Base-by-base conservation (phyloP, 2,113 vertebrate species). In the Melozone crissalis region DNA sequence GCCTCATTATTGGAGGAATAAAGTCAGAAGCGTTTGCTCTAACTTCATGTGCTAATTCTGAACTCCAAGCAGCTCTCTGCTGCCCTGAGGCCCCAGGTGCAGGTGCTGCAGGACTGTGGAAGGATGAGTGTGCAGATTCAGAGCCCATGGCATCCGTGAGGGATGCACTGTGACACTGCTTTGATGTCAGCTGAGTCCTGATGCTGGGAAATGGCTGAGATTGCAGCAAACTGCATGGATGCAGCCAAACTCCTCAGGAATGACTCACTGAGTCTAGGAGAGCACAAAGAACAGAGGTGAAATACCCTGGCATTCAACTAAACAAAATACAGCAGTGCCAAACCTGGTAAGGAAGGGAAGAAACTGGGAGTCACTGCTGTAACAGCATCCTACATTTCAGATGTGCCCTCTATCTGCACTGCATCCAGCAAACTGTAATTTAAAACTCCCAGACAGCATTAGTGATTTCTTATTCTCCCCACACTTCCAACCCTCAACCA, bases 331-430 rank as follows among this genome's bases (percentile, higher is more conserved):
- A 23, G 76, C 20, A 12, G 31, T 24, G 18, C 39, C 49, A 21
- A 21, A 10, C 8, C 27, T 22, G 62, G 33, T 17, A 39, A 30
- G 26, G 59, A 31, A 83, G 33, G 52, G 63, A 43, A 80, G 67
- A 46, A 68, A 51, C 0, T 23, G 31, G 22, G 58, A 79, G 15
- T 41, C 16, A 4, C 14, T 27, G 5, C 15, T 54, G 0, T 7
- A 46, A 17, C 6, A 51, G 85, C 59, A 67, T 59, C 79, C 67
- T 37, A 8, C 15, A 41, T 27, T 24, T 51, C 39, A 65, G 59
- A 22, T 4, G 9, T 49, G n/a, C 16, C 41, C 41, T 41, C 41
- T 17, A 3, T 1, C 71, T 33, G 88, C 88, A 55, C n/a, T 69
- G 83, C 90, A 79, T 30, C 2, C 43, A 55, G 66, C 9, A 28